A percentile compares a stretch with the other conserved stretches of the same genome.
Conservation (phyloP, 2,888 invertebrate genomes). For the Dolichopus griseipennis region DNA sequence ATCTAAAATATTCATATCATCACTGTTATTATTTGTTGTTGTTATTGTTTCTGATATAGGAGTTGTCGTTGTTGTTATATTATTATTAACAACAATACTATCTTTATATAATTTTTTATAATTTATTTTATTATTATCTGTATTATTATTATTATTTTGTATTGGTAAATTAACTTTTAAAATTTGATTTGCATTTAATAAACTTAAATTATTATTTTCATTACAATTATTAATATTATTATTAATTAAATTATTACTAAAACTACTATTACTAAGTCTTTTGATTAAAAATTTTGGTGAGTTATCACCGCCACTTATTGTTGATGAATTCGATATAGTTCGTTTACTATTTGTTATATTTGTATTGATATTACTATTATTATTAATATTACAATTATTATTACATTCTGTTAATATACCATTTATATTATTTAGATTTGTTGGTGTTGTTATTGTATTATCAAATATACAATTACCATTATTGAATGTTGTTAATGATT, state of each 20-base stretch:
- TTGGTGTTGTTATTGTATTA: neutral
- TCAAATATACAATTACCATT: neutral
- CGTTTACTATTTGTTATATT: slow-evolving; percentile 14
- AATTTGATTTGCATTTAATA: neutral
- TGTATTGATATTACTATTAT: neutral
- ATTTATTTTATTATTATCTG: neutral
- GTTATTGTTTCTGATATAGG: neutral
- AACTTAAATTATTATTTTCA: neutral
- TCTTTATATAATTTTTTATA: slow-evolving; percentile 6
- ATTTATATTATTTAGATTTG: neutral
- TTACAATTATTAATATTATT: neutral
- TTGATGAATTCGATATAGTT: slow-evolving; percentile 24
- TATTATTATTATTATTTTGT: neutral
- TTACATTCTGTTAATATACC: neutral
- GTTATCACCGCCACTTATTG: slow-evolving; percentile 20
- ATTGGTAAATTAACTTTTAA: slow-evolving; percentile 1
- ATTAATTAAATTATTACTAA: slow-evolving; percentile 2
- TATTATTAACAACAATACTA: slow-evolving; percentile 1
- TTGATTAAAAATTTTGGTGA: neutral
- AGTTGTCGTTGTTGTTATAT: no score
- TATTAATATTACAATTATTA: slow-evolving; percentile 7
- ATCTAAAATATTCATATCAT: neutral
- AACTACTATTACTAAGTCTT: slow-evolving; percentile 6
- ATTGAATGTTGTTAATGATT: neutral
- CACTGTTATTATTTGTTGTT: neutral